Conservation (phyloP, 1,140 invertebrate genomes). For the Zaprionus capensis region DNA sequence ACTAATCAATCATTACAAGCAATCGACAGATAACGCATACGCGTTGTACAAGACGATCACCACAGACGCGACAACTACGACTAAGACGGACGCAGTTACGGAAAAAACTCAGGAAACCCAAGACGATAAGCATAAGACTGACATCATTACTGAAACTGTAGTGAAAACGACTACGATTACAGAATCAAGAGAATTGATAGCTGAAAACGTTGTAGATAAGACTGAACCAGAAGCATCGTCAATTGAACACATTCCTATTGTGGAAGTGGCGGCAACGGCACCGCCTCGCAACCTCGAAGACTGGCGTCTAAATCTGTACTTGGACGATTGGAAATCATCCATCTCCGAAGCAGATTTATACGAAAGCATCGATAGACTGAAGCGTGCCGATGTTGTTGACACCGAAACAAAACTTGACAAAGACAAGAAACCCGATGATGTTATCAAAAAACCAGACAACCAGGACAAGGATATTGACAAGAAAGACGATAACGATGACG, state of each 20-base stretch:
- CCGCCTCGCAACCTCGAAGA: conserved; percentile 52
- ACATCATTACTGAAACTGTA: conserved; percentile 80
- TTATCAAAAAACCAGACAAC: conserved; percentile 66
- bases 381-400: conserved; percentile 51
- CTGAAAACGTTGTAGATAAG: conserved; percentile 74
- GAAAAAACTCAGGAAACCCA: conserved; percentile 71
- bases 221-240: conserved; percentile 75
- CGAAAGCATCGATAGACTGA: conserved; percentile 48
- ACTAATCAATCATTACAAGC: conserved; percentile 52
- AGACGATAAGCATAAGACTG: conserved; percentile 80
- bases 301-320: conserved; percentile 65
- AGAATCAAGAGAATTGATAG: conserved; percentile 56
- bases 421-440: conserved; percentile 75
- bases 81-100: conserved; percentile 22
- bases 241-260: conserved; percentile 76
- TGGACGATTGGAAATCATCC: conserved; percentile 66
- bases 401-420: conserved; percentile 59
- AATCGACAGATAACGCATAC: conserved; percentile 40
- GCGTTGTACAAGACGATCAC: conserved; percentile 44
- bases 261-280: conserved; percentile 40
- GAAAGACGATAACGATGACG: conserved; percentile 58
- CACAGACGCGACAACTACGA: conserved; percentile 51
- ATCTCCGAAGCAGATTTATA: conserved; percentile 48
- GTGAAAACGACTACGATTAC: conserved; percentile 76
- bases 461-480: conserved; percentile 65